Evolutionary conservation across 2,113 vertebrate species (phyloP).

Genomic region (Nesogale talazaci): DNA sequence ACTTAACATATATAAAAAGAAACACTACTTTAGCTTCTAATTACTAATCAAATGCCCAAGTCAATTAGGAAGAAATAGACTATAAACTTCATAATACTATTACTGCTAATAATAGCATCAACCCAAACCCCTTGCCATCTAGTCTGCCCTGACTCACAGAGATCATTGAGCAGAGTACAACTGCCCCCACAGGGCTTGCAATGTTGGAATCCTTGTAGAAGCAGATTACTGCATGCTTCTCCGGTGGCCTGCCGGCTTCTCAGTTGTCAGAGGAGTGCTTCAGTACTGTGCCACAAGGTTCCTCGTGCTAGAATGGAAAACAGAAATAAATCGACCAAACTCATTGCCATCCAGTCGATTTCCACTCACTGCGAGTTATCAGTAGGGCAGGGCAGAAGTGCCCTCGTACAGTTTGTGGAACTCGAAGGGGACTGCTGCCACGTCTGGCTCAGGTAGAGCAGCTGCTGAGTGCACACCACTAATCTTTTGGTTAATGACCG

Average conservation of each 20-base stretch:
- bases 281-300: neutral
- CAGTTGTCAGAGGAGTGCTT: neutral
- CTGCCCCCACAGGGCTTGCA: neutral
- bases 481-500: neutral
- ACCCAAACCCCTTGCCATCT: neutral
- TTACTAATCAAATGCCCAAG: constrained; percentile 46
- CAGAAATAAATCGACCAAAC: no score
- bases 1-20: constrained; percentile 61
- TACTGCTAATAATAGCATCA: constrained; percentile 21
- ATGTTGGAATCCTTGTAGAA: neutral
- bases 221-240: neutral
- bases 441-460: neutral
- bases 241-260: neutral
- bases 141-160: neutral
- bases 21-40: constrained; percentile 60
- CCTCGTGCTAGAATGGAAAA: neutral
- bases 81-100: constrained; percentile 1
- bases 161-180: neutral
- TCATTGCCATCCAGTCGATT: neutral
- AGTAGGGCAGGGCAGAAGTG: neutral
- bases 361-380: neutral
- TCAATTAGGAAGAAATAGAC: constrained; percentile 22
- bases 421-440: neutral
- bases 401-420: neutral
- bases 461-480: neutral